Evolutionary conservation across 2,797 vertebrate species (phyloP).

Genomic region (Amblyopsis hoosieri): DNA sequence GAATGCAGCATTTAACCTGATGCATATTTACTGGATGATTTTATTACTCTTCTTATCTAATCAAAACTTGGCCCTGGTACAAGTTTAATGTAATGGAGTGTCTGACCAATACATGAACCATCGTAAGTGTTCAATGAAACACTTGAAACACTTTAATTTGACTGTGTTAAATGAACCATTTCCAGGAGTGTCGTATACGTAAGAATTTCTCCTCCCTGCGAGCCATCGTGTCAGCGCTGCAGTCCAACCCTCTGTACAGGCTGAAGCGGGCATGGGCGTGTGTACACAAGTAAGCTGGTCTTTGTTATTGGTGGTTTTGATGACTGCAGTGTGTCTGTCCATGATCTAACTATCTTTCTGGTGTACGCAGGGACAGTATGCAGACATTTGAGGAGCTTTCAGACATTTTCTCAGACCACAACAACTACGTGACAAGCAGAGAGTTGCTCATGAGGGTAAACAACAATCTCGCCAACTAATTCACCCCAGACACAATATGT

Average conservation of each 20-base stretch:
- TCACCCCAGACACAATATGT: not conserved
- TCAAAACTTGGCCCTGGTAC: no score
- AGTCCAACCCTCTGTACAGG: constrained; percentile 92
- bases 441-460: constrained; percentile 95
- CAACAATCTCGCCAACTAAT: not conserved
- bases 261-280: constrained; percentile 89
- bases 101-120: no score
- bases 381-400: constrained; percentile 93
- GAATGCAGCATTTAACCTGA: no score
- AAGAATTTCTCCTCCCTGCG: constrained; percentile 97
- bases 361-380: constrained; percentile 82
- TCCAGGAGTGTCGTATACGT: constrained; percentile 92
- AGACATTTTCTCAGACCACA: constrained; percentile 93
- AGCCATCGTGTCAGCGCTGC: constrained; percentile 91
- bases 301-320: not conserved
- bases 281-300: constrained; percentile 87
- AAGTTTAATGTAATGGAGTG: no score
- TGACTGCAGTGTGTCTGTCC: not conserved
- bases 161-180: not conserved
- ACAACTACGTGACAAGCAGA: constrained; percentile 93
- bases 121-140: not conserved
- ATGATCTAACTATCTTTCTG: constrained; percentile 13
- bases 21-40: no score
- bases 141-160: not conserved
- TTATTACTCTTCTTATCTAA: no score